These are phyloP conservation scores for Scolopax bukidnonensis DNA, from an alignment of 2,797 vertebrate species.

Conservation along the genomic window DNA sequence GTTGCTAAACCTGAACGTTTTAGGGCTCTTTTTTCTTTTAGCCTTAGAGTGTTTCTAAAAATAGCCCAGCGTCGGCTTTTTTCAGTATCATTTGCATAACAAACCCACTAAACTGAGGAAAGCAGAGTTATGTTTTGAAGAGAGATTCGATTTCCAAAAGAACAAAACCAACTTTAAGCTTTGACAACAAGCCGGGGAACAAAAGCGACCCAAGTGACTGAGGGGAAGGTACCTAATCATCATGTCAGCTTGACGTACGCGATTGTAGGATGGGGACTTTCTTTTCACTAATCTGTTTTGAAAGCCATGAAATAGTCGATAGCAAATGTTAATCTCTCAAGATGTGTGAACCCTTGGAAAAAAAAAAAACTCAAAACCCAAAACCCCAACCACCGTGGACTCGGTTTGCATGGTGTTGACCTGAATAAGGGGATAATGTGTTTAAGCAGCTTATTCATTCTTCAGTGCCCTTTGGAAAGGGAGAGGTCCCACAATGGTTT, in stretches of 20 bases:
- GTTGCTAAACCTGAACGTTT: neutral
- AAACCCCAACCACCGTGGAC: neutral
- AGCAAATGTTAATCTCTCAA: conserved; percentile 69
- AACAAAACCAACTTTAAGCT: conserved; percentile 41
- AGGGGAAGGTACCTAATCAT: conserved; percentile 54
- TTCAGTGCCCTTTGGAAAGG: conserved; percentile 45
- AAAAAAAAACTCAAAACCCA: neutral
- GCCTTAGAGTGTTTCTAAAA: neutral
- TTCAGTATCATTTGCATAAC: neutral
- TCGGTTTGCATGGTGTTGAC: conserved; percentile 57
- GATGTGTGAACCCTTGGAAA: conserved; percentile 47
- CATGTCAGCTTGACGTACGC: conserved; percentile 34
- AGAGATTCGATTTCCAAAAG: neutral
- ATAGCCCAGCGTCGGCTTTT: neutral
- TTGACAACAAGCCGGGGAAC: conserved; percentile 31
- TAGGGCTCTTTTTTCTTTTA: neutral
- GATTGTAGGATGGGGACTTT: neutral
- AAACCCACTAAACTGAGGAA: neutral
- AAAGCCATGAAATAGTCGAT: conserved; percentile 59
- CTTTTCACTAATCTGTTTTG: conserved; percentile 33
- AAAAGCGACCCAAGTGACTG: conserved; percentile 40
- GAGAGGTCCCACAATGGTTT: conserved; percentile 41
- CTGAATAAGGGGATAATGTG: conserved; percentile 70
- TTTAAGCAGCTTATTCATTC: conserved; percentile 68
- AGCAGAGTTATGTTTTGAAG: neutral